Evolutionary conservation across 2,888 invertebrate species (phyloP).

Genomic region (Nemapogon koenigi): DNA sequence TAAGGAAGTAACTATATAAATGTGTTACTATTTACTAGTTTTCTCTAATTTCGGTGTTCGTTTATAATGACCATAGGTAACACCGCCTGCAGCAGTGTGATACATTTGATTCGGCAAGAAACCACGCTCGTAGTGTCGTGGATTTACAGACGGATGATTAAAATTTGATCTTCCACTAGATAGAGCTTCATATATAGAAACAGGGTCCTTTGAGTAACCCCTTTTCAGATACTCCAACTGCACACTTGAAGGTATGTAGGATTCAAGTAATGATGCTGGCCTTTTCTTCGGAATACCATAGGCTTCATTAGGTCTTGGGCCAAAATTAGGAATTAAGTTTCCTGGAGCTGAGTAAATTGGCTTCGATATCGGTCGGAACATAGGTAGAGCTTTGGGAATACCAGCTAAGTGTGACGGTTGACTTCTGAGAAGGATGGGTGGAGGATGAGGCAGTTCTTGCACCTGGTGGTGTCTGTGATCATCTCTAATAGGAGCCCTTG

Average conservation of each 20-base stretch:
- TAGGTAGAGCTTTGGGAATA: constrained; percentile 44
- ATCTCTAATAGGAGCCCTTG: constrained; percentile 33
- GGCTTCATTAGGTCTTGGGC: constrained; percentile 29
- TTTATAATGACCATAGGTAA: constrained; percentile 51
- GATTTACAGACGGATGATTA: constrained; percentile 22
- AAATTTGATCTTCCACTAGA: constrained; percentile 34
- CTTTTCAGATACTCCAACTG: constrained; percentile 53
- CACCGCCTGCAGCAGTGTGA: constrained; percentile 46
- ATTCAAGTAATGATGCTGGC: constrained; percentile 62
- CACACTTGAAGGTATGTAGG: constrained; percentile 66
- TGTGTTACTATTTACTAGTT: not conserved
- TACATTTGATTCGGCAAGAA: constrained; percentile 59
- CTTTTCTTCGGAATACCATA: constrained; percentile 33
- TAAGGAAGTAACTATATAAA: not conserved
- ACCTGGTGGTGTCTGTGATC: constrained; percentile 30
- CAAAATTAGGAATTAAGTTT: constrained; percentile 24
- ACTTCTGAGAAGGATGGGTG: constrained; percentile 36
- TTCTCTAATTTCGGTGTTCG: constrained; percentile 41
- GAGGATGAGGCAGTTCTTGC: constrained; percentile 41
- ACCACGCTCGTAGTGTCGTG: constrained; percentile 46
- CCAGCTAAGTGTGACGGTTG: constrained; percentile 40
- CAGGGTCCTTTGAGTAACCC: constrained; percentile 46
- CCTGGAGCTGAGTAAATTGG: constrained; percentile 35
- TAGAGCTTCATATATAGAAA: constrained; percentile 46
- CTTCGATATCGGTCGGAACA: constrained; percentile 38